Conservation (phyloP, 2,797 vertebrate genomes). For the Dipus sagitta region DNA sequence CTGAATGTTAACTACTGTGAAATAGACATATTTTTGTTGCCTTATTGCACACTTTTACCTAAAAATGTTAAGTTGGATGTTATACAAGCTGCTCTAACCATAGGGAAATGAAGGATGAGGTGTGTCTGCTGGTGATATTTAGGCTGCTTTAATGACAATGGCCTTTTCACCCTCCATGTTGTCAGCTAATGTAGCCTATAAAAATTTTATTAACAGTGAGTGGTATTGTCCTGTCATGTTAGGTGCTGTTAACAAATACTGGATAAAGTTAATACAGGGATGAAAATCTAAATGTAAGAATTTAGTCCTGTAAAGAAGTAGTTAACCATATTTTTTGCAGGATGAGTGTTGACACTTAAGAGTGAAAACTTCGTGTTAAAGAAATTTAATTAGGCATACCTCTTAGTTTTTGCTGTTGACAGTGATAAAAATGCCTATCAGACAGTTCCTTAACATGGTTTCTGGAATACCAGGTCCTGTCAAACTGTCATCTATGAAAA, state of each 20-base stretch:
- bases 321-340: neutral
- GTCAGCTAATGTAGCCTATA: neutral
- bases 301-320: neutral
- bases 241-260: slow-evolving; percentile 34
- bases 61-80: neutral
- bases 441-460: slow-evolving; percentile 4
- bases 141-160: neutral
- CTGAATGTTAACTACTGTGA: slow-evolving; percentile 39
- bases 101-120: neutral
- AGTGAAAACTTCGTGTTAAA: slow-evolving; percentile 4
- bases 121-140: neutral
- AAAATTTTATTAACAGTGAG: neutral
- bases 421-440: slow-evolving; percentile 18
- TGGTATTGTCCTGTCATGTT: slow-evolving; percentile 5
- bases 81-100: slow-evolving; percentile 39
- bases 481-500: slow-evolving; percentile 33
- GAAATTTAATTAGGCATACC: neutral
- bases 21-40: slow-evolving; percentile 33
- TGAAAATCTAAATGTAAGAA: slow-evolving; percentile 26
- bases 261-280: neutral
- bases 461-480: neutral
- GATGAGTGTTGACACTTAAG: neutral
- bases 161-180: neutral
- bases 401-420: neutral
- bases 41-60: slow-evolving; percentile 24